These are phyloP conservation scores for Orgyia antiqua DNA, from an alignment of 2,888 invertebrate species.

Conservation along the genomic window DNA sequence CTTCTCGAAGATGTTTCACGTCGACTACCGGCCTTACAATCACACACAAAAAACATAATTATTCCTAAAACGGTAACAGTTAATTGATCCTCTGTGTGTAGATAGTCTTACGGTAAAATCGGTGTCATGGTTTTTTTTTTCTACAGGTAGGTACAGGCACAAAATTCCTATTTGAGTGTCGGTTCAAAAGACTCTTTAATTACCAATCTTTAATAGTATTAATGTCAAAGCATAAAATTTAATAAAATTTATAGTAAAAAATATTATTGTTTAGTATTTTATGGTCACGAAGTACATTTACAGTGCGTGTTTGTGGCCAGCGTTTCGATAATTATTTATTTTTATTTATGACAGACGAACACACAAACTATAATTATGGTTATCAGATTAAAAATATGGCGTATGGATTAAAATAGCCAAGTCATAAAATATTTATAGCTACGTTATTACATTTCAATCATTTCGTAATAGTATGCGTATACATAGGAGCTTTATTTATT, in stretches of 20 bases:
- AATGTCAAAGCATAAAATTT: conserved; percentile 28
- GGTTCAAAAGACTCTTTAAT: conserved; percentile 24
- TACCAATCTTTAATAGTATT: conserved; percentile 36
- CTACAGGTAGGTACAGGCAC: conserved; percentile 38
- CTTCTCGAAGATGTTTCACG: conserved; percentile 46
- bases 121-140: conserved; percentile 43
- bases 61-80: conserved; percentile 69
- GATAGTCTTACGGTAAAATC: conserved; percentile 55
- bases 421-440: conserved; percentile 12
- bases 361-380: conserved; percentile 21
- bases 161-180: conserved; percentile 22
- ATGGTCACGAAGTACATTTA: too few species aligned
- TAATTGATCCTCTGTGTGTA: conserved; percentile 54
- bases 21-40: conserved; percentile 55
- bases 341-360: conserved; percentile 17
- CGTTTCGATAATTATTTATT: conserved; percentile 19
- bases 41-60: conserved; percentile 58
- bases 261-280: too few species aligned
- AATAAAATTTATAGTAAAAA: too few species aligned
- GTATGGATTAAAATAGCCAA: conserved; percentile 17
- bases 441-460: conserved; percentile 27
- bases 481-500: conserved; percentile 19
- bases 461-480: conserved; percentile 22
- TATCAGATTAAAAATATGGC: conserved; percentile 18
- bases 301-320: conserved; percentile 21